phyloP scores from a whole-genome alignment of 2,888 invertebrate genomes.

The Polydrusus tereticollis region DNA sequence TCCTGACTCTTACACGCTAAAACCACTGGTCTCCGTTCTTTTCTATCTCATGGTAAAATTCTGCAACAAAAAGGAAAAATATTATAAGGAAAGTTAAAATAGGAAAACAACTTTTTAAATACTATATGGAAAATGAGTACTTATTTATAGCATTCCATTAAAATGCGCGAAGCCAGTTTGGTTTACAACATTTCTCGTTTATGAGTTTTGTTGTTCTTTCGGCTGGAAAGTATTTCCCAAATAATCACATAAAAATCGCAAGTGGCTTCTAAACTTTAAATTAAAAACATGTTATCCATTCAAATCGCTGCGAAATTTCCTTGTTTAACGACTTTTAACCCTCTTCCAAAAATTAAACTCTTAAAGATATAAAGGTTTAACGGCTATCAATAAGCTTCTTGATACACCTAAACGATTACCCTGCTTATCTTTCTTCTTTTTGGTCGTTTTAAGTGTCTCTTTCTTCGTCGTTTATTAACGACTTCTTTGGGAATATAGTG shows the following conservation, averaged over 20 bases:
- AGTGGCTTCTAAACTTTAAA: slow-evolving; percentile 8
- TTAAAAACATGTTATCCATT: slow-evolving; percentile 32
- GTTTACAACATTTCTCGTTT: slow-evolving; percentile 2
- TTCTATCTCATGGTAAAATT: too few species aligned
- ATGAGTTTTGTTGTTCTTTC: slow-evolving; percentile 1
- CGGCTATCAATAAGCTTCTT: background rate
- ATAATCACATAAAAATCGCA: background rate
- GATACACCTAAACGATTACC: slow-evolving; percentile 11
- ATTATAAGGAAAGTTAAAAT: too few species aligned
- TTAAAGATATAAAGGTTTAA: slow-evolving; percentile 25
- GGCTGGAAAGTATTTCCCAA: background rate
- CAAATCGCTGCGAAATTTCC: slow-evolving; percentile 18
- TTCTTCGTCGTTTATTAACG: background rate
- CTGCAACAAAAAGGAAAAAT: too few species aligned
- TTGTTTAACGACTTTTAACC: slow-evolving; percentile 16
- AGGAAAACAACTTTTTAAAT: too few species aligned
- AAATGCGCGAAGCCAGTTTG: background rate
- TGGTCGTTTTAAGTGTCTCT: background rate
- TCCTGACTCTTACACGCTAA: too few species aligned
- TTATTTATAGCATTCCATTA: background rate
- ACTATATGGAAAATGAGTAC: background rate
- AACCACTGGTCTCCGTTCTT: too few species aligned
- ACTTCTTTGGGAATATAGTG: too few species aligned
- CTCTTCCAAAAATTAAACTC: slow-evolving; percentile 32
- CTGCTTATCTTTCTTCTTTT: background rate